Percentiles rank a stretch among this genome's conserved stretches.
Conservation (phyloP, 2,888 invertebrate species). For the Platerodrilus igneus region DNA sequence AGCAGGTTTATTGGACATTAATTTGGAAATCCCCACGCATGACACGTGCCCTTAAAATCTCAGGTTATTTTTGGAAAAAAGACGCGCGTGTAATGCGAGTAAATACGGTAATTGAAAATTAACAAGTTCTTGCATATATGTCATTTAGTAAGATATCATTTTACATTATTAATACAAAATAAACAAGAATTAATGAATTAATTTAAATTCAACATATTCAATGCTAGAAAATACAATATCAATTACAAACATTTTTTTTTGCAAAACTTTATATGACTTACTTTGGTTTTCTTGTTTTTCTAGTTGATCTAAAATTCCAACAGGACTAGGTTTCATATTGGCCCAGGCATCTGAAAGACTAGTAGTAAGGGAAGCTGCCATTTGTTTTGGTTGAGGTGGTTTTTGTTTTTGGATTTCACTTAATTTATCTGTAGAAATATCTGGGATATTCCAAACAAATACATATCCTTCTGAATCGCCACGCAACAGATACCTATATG, state of each 20-base stretch:
- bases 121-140: no score
- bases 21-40: no score
- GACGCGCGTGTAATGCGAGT: no score
- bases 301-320: conserved; percentile 87
- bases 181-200: no score
- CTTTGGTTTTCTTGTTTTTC: conserved; percentile 67
- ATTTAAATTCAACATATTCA: neutral
- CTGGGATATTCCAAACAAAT: conserved; percentile 84
- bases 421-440: conserved; percentile 64
- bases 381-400: conserved; percentile 44
- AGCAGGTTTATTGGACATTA: no score
- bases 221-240: no score
- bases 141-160: no score
- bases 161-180: no score
- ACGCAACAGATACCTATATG: conserved; percentile 66
- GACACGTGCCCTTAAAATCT: no score
- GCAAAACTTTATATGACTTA: no score
- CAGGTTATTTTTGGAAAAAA: no score
- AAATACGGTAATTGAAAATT: no score
- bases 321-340: conserved; percentile 79
- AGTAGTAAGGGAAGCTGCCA: conserved; percentile 74
- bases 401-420: conserved; percentile 56
- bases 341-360: conserved; percentile 86
- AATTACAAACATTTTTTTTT: neutral
- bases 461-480: conserved; percentile 92